phyloP scores from a whole-genome alignment of 2,113 vertebrate genomes.

The Ptilorrhoa leucosticta region DNA sequence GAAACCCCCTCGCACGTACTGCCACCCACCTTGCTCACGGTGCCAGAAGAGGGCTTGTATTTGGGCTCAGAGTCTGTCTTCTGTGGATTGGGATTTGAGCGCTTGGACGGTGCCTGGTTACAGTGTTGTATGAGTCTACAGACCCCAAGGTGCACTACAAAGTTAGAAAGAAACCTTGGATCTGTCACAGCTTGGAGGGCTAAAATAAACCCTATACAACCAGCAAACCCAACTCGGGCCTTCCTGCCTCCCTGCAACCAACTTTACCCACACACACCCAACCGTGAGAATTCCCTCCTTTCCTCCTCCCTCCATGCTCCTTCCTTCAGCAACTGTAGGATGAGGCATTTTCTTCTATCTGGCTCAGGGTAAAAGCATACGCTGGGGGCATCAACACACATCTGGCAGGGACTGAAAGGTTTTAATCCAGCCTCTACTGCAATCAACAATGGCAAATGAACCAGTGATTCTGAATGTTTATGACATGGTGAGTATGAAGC shows the following conservation, averaged over 20 bases:
- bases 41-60: background rate
- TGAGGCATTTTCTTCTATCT: conserved; percentile 11
- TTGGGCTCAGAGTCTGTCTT: background rate
- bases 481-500: conserved; percentile 86
- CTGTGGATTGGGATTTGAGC: background rate
- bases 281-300: background rate
- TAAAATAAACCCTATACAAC: background rate
- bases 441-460: conserved; percentile 89
- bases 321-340: background rate
- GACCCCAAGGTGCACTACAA: background rate
- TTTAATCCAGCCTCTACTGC: conserved; percentile 16
- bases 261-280: background rate
- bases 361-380: conserved; percentile 54
- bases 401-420: conserved; percentile 46
- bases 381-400: conserved; percentile 40
- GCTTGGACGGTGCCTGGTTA: background rate
- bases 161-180: conserved; percentile 12
- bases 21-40: background rate
- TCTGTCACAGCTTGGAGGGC: background rate
- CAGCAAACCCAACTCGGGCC: background rate
- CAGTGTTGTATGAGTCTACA: background rate
- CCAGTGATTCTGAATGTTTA: conserved; percentile 93
- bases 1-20: background rate
- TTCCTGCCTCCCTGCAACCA: background rate
- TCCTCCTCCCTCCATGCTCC: background rate